Base-by-base conservation (phyloP, 2,797 vertebrate genomes). In the Pangasius larnaudii region DNA sequence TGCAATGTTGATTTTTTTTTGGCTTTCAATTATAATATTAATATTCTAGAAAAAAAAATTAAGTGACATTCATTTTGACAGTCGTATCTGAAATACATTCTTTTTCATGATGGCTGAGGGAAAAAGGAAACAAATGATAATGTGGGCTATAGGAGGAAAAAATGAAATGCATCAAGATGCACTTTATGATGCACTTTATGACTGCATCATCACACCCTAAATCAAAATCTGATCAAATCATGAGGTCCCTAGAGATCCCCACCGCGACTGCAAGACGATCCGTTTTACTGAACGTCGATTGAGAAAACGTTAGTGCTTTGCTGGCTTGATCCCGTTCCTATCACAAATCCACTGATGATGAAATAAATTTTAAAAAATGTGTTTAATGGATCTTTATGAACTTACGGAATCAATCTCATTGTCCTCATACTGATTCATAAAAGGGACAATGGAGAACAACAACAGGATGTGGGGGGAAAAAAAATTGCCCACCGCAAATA, bases 391-490 rank as follows among this genome's bases (percentile, higher is more conserved):
- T 67, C 33, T 83, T 65, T 63, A 19, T 67, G 14, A 46, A 59
- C 33, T 19, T 46, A 46, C n/a, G 71, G 22, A 74, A 83, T 82
- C 5, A 74, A 6, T 77, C 18, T 53, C 22, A 84, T 71, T 85
- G 36, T 85, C 61, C 71, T 58, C 27, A 59, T 24, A 71, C 58
- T 56, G 56, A 71, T 63, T 72, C 42, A 46, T 65, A 86, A 87
- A 87, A 67, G 39, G 59, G 67, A 88, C 85, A 88, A 86, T 75
- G 77, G 51, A 90, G 14, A 87, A 78, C 33, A 90, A 86, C 87
- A 90, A 79, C 90, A 90, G 90, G 90, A 91, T 88, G 81, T 69
- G 74, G 58, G 39, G 24, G 24, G n/a, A n/a, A n/a, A 72, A 75
- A 82, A 67, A 88, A 83, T 46, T 19, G 9, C 75, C 59, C 72